Evolutionary conservation across 2,888 invertebrate species (phyloP), one percentile per base, ranked within the genome.

Genomic region (Eristalis intricaria): DNA sequence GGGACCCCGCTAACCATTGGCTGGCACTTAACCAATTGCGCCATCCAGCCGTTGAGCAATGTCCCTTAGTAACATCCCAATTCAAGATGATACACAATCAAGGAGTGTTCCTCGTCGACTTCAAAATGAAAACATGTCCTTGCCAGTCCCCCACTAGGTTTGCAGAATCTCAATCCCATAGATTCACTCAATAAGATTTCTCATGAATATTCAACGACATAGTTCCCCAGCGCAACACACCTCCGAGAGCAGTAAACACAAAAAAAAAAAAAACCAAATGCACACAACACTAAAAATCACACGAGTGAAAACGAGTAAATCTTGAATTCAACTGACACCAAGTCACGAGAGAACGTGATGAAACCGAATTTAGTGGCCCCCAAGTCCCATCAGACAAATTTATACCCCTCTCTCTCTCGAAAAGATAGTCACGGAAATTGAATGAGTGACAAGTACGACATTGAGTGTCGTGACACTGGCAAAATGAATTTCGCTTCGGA

Each of bases 291-390:
- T 19, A n/a, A 5, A 50, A 50, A 19, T 50, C 50, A 50, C 7
- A 50, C 19, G 19, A 32, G n/a, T 50, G 19, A 50, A 7, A 19
- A 32, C 4, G 43, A 19, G 50, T 4, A 19, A 50, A 19, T 50
- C 19, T 50, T 19, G 4, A 19, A 29, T 29, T 29, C 60, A 60
- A 26, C 60, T 60, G 50, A 50, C 19, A 19, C 8, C 32, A 1
- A 26, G 60, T 60, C 60, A 60, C 60, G 60, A 60, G 26, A 60
- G 60, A 60, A 60, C 60, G 60, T 60, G 60, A 26, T 23, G 26
- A 26, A 13, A 15, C 60, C 3, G 15, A 60, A 60, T 50, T 50
- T 50, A 50, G 50, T 50, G 50, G 50, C 50, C 50, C 2, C 50
- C 1, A 32, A 50, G 50, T 50, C 50, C 19, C 10, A 50, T 50